Base-by-base conservation (phyloP, 2,888 invertebrate species). In the Platycheirus albimanus region DNA sequence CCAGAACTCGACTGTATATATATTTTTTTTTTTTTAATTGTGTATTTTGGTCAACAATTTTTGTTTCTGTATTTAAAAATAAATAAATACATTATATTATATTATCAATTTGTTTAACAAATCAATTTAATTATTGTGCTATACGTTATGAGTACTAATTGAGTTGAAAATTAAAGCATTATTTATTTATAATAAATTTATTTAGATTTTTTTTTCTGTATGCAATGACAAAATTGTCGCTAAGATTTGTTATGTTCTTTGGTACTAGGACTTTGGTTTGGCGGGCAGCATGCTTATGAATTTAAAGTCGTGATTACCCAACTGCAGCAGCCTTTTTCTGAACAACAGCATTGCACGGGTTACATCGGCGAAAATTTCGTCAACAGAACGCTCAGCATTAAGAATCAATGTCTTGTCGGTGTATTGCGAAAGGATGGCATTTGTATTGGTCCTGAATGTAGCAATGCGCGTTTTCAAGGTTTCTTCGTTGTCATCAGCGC, bases 401-500 rank as follows among this genome's bases (percentile, higher is more conserved):
- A 98, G 95, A 91, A 92, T 94, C 87, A 94, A 93, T 15, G 96
- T 93, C 91, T 97, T 96, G 13, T 93, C 91, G 28, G 93, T 92
- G 90, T 98, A 99, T 88, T 96, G 94, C 28, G 94, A 93, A 49
- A 99, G 93, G 67, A 99, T 96, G 85, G 95, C 94, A 81, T 96
- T 94, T 85, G 98, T 98, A n/a, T n/a, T n/a, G n/a, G n/a, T n/a
- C n/a, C n/a, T n/a, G n/a, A n/a, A n/a, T n/a, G n/a, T n/a, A n/a
- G n/a, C n/a, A n/a, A n/a, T n/a, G n/a, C n/a, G n/a, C n/a, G n/a
- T n/a, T n/a, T n/a, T n/a, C n/a, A n/a, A 98, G 36, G 98, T 98
- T 85, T 95, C 96, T 88, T 95, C 96, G 88, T 99, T 99, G 90
- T 99, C 99, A 88, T 99, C 99, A 1, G 95, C 95, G 41, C 98